Evolutionary conservation across 1,140 invertebrate genomes (phyloP).

Genomic region (Nasonia giraulti): DNA sequence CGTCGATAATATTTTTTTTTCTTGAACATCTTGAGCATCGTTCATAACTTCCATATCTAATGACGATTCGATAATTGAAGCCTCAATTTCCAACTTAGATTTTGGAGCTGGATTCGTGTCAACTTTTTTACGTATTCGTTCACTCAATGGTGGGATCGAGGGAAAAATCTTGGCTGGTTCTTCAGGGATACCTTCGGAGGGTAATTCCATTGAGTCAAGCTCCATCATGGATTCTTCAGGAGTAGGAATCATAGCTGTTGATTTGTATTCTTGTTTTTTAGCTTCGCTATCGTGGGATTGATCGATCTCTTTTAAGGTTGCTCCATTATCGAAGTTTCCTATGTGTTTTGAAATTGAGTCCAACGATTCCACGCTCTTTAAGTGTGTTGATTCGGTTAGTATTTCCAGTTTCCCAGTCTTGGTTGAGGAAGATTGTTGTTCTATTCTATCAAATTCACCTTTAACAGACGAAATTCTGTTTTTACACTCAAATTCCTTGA

Average conservation of each 20-base stretch:
- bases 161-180: constrained; percentile 63
- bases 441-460: constrained; percentile 49
- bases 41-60: constrained; percentile 62
- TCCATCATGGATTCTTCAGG: constrained; percentile 63
- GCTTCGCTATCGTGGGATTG: neutral
- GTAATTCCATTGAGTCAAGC: constrained; percentile 50
- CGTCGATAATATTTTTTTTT: constrained; percentile 66
- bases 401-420: constrained; percentile 25
- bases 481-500: constrained; percentile 59
- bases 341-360: constrained; percentile 28
- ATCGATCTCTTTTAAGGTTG: constrained; percentile 40
- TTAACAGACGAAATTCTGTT: neutral
- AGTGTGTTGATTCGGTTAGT: neutral
- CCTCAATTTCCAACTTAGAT: constrained; percentile 67
- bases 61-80: constrained; percentile 70
- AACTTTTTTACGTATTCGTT: constrained; percentile 70
- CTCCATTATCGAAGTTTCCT: neutral
- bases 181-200: constrained; percentile 17
- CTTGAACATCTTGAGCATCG: constrained; percentile 54
- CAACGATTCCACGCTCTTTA: constrained; percentile 20
- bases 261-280: constrained; percentile 51
- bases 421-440: constrained; percentile 9
- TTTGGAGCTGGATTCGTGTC: constrained; percentile 56
- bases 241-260: constrained; percentile 15
- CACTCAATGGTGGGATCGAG: constrained; percentile 69